Conservation (phyloP, 2,888 invertebrate species). For the Teinopalpus imperialis region DNA sequence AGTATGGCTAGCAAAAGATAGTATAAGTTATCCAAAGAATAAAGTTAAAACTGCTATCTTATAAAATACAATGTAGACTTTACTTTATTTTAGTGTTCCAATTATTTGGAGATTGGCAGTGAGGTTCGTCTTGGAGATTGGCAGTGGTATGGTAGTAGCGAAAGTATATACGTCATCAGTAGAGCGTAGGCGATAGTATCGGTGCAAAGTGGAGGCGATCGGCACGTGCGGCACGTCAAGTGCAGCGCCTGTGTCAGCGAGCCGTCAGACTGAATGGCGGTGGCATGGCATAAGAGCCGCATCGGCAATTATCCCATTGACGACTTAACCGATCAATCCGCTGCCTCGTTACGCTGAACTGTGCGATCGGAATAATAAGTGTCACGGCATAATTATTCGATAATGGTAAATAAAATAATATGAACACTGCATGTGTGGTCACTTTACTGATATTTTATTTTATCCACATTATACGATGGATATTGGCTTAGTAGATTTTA, state of each 20-base stretch:
- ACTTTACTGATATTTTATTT: too few relatives aligned
- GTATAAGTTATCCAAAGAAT: too few relatives aligned
- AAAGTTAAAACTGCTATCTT: too few relatives aligned
- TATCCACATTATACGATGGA: too few relatives aligned
- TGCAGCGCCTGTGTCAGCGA: constrained; percentile 54
- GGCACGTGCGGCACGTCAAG: constrained; percentile 73
- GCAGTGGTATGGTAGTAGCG: constrained; percentile 10
- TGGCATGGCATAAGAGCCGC: constrained; percentile 52
- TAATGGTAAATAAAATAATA: too few relatives aligned
- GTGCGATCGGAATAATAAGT: constrained; percentile 5
- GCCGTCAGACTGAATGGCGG: constrained; percentile 45
- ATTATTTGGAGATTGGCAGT: constrained; percentile 42
- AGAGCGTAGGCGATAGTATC: constrained; percentile 58
- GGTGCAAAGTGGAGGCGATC: constrained; percentile 63
- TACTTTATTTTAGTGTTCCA: too few relatives aligned
- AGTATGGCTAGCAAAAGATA: too few relatives aligned
- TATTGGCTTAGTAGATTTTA: too few relatives aligned
- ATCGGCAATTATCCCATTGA: constrained; percentile 66
- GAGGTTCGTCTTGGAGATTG: too few relatives aligned
- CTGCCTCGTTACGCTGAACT: constrained; percentile 29
- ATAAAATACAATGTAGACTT: too few relatives aligned
- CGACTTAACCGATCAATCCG: constrained; percentile 55
- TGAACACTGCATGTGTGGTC: too few relatives aligned
- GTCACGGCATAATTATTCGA: neutral
- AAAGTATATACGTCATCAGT: constrained; percentile 33